These are phyloP conservation scores for Seira sanloemensis DNA, from an alignment of 2,888 invertebrate genomes.

Conservation along the genomic window DNA sequence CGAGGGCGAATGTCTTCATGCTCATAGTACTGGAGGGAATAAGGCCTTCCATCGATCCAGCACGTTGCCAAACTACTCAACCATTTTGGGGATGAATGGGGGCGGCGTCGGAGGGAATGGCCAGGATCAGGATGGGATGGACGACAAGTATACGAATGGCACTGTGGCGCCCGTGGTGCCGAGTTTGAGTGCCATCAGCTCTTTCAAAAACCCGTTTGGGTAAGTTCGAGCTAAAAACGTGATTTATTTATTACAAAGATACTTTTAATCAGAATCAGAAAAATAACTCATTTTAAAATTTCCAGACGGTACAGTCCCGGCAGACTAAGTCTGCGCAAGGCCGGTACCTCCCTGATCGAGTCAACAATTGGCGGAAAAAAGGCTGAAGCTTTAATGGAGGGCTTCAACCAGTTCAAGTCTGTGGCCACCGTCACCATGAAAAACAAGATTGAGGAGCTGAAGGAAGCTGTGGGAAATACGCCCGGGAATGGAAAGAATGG, in stretches of 20 bases:
- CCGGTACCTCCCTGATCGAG: slow-evolving; percentile 76
- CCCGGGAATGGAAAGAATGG: too few relatives aligned
- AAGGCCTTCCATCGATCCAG: slow-evolving; percentile 73
- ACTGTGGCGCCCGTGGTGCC: slow-evolving; percentile 70
- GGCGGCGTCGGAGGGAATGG: slow-evolving; percentile 28
- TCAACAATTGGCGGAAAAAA: slow-evolving; percentile 79
- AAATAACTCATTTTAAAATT: slow-evolving; percentile 65
- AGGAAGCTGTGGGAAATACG: slow-evolving; percentile 88
- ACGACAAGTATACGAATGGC: slow-evolving; percentile 45
- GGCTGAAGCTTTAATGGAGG: slow-evolving; percentile 90
- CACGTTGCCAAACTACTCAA: slow-evolving; percentile 72
- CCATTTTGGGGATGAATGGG: slow-evolving; percentile 41
- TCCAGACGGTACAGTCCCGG: slow-evolving; percentile 90
- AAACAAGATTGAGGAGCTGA: slow-evolving; percentile 93
- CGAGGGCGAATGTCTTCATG: background rate
- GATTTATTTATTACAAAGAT: background rate
- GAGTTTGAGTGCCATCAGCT: slow-evolving; percentile 84
- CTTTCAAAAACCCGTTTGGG: slow-evolving; percentile 91
- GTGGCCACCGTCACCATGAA: slow-evolving; percentile 87
- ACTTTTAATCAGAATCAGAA: slow-evolving; percentile 5
- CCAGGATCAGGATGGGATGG: slow-evolving; percentile 12
- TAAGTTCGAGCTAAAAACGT: slow-evolving; percentile 75
- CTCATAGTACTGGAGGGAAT: slow-evolving; percentile 38
- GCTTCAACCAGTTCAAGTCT: slow-evolving; percentile 89
- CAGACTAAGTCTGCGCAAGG: slow-evolving; percentile 88